Base-by-base conservation (phyloP, 2,797 vertebrate species). In the Cyclopterus lumpus region DNA sequence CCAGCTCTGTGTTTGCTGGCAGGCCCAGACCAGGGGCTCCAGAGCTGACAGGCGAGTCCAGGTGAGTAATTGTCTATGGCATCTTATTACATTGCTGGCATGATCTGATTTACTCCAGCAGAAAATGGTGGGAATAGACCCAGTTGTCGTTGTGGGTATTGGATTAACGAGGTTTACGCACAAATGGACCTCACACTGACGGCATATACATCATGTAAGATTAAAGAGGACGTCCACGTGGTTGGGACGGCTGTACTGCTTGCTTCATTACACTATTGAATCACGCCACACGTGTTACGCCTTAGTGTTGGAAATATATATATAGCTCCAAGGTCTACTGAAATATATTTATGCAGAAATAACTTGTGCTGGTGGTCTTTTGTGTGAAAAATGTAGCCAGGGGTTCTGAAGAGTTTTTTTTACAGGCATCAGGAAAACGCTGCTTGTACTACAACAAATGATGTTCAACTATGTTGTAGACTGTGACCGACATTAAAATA, bases 21-120 rank as follows among this genome's bases (percentile, higher is more conserved):
- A 87, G 86, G 76, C 51, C 79, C 80, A 80, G 88, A 89, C 88
- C 86, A 77, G 90, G 86, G 88, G 77, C 75, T 90, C 83, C 82
- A 80, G 71, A 79, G 81, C 84, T 90, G 92, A 91, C 90, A 93
- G 85, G 80, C 84, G 73, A 82, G 89, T 84, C 87, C 88, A 86
- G 91, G 86, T 91, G 91, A 92, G 79, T 90, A 91, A 93, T 91
- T 85, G 88, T 91, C 82, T 53, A 46, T 90, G 87, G 88, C 88
- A 86, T 91, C 88, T 91, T 92, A 89, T 91, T 92, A 90, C 87
- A 82, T 87, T 80, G 75, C 80, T 80, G 86, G 73, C 83, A 74
- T 91, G 88, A 88, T 89, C 82, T 90, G 90, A 93, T 93, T 91
- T 88, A 91, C 79, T 86, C 38, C 79, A 46, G 83, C 76, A 85